Conservation (phyloP, 2,113 vertebrate genomes). For the human (Homo sapiens) region GRCh38 chr16:55033501-55034000, state of each 20-base stretch:
- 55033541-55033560: conserved; percentile 80
- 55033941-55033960: conserved; percentile 79
- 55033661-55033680: conserved; percentile 84
- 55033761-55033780: conserved; percentile 84
- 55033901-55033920: conserved; percentile 81
- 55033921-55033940: conserved; percentile 81
- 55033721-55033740: conserved; percentile 82
- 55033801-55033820: conserved; percentile 81
- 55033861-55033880: conserved; percentile 77
- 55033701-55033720: conserved; percentile 79
- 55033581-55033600: conserved; percentile 82
- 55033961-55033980: conserved; percentile 40
- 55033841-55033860: conserved; percentile 87
- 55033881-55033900: conserved; percentile 83
- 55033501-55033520: conserved; percentile 41
- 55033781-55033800: conserved; percentile 86
- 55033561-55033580: conserved; percentile 83
- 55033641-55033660: conserved; percentile 88
- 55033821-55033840: conserved; percentile 83
- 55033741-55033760: conserved; percentile 77
- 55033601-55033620: conserved; percentile 90
- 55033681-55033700: conserved; percentile 76
- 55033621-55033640: conserved; percentile 89
- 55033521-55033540: conserved; percentile 79
- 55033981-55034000: background rate